Conservation (phyloP, 1,140 invertebrate genomes). For the Drosophila lacertosa region DNA sequence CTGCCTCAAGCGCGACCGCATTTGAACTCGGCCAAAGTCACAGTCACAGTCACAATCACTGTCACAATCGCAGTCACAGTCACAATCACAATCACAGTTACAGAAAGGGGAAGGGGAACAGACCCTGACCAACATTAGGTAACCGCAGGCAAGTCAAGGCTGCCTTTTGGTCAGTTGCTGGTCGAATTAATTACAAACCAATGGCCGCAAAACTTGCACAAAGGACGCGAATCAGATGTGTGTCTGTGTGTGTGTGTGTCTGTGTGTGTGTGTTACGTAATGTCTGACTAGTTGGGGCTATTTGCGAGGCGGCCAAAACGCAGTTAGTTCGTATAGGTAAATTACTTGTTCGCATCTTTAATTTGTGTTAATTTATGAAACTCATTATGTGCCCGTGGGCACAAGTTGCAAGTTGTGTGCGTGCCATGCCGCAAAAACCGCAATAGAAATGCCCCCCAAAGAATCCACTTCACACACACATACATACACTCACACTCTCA, state of each 20-base stretch:
- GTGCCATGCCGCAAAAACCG: constrained; percentile 30
- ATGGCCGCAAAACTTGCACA: constrained; percentile 58
- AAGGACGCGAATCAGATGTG: background rate
- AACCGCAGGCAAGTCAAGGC: constrained; percentile 62
- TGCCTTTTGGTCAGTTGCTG: constrained; percentile 48
- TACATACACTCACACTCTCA: background rate
- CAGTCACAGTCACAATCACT: background rate
- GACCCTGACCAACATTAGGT: constrained; percentile 50
- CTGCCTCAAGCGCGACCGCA: constrained; percentile 16
- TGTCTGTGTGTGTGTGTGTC: background rate
- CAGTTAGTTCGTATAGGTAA: constrained; percentile 38
- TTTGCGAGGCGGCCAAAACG: background rate
- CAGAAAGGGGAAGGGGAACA: background rate
- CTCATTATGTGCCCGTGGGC: constrained; percentile 60
- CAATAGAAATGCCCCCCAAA: constrained; percentile 38
- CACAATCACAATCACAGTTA: background rate
- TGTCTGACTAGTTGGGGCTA: constrained; percentile 7
- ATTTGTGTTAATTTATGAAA: constrained; percentile 81
- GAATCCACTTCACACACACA: background rate
- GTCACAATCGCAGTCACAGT: background rate
- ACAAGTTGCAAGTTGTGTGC: constrained; percentile 59
- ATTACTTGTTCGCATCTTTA: constrained; percentile 66
- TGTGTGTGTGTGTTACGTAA: background rate
- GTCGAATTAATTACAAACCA: constrained; percentile 81
- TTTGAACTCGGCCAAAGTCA: constrained; percentile 5